Evolutionary conservation across 2,797 vertebrate species (phyloP).

Genomic region (Protosalanx chinensis): DNA sequence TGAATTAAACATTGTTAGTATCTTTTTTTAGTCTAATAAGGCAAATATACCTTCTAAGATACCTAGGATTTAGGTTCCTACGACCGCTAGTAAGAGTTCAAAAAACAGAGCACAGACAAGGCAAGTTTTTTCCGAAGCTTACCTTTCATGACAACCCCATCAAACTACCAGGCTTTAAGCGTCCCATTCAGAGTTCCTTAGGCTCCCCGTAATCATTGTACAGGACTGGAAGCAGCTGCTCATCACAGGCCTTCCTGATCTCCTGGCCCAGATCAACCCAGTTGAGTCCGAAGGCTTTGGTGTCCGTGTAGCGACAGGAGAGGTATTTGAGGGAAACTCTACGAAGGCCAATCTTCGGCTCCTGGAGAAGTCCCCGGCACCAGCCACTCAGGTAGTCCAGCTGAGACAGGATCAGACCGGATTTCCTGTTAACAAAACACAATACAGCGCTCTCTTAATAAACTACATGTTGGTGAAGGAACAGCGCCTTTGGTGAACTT

Average conservation of each 20-base stretch:
- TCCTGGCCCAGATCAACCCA: conserved; percentile 91
- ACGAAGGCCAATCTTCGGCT: conserved; percentile 91
- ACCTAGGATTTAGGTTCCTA: not conserved
- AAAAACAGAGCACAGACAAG: conserved; percentile 4
- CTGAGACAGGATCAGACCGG: conserved; percentile 92
- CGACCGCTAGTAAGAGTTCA: not conserved
- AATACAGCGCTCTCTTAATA: conserved; percentile 5
- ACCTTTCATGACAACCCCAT: not conserved
- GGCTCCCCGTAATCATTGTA: conserved; percentile 96
- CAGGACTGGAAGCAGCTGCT: conserved; percentile 89
- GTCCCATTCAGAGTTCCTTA: conserved; percentile 78
- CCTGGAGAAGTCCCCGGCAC: conserved; percentile 92
- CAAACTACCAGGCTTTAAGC: conserved; percentile 5
- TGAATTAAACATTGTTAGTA: not conserved
- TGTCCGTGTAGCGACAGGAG: conserved; percentile 95
- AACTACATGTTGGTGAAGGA: not conserved
- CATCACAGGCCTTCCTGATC: conserved; percentile 92
- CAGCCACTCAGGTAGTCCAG: conserved; percentile 88
- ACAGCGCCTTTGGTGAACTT: too few species aligned
- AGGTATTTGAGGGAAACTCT: conserved; percentile 89
- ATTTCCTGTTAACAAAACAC: conserved; percentile 79
- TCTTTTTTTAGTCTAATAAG: not conserved
- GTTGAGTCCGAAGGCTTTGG: conserved; percentile 88
- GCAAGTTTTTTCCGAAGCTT: not conserved
- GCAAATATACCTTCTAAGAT: not conserved